A percentile compares a stretch with the other conserved stretches of the same genome.
Evolutionary conservation across 1,140 invertebrate species (phyloP).

Genomic region (Eciton burchellii): DNA sequence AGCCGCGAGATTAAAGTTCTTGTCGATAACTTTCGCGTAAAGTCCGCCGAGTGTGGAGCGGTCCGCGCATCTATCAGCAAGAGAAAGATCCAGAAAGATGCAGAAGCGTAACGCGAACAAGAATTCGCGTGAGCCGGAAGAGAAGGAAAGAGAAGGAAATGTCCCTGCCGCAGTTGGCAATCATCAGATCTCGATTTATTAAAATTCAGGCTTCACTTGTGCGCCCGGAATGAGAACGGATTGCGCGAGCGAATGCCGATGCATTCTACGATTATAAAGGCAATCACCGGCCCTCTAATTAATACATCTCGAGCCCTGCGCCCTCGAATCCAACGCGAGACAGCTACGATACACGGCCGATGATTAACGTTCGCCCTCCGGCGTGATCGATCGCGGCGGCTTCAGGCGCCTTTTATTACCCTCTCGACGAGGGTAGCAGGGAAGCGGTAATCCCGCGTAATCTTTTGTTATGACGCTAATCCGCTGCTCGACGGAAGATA

Average conservation of each 20-base stretch:
- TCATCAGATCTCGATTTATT: too few species aligned
- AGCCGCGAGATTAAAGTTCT: constrained; percentile 46
- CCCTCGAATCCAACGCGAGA: background rate
- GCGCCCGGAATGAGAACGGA: too few species aligned
- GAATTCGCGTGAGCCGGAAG: too few species aligned
- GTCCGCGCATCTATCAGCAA: constrained; percentile 13
- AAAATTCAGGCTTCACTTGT: too few species aligned
- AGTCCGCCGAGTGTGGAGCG: background rate
- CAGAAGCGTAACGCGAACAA: too few species aligned
- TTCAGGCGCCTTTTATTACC: constrained; percentile 60
- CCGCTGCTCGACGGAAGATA: constrained; percentile 2
- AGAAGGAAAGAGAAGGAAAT: constrained; percentile 12
- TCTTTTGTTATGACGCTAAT: constrained; percentile 44
- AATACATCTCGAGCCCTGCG: background rate
- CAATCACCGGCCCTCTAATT: background rate
- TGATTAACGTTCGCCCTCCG: constrained; percentile 40
- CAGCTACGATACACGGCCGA: background rate
- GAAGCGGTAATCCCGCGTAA: constrained; percentile 41
- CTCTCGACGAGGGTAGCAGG: background rate
- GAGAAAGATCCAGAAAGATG: too few species aligned
- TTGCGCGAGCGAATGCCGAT: too few species aligned
- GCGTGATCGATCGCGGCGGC: constrained; percentile 51
- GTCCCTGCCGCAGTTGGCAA: too few species aligned
- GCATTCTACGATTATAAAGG: background rate
- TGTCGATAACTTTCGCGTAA: constrained; percentile 44